phyloP scores from a whole-genome alignment of 2,888 invertebrate species.

The Epinotia nisella region DNA sequence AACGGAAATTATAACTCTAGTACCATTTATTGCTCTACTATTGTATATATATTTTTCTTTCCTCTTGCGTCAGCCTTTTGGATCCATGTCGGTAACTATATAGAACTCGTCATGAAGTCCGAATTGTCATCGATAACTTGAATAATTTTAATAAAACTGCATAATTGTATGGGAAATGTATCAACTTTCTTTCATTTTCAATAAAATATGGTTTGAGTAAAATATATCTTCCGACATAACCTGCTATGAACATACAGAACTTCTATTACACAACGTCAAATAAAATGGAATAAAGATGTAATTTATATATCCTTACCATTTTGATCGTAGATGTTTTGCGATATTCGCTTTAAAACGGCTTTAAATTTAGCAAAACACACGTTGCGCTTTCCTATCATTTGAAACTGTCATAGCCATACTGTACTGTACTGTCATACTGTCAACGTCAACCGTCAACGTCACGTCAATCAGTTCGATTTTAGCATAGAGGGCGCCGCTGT shows the following conservation, averaged over 20 bases:
- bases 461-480: too few species aligned
- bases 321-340: neutral
- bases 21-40: too few species aligned
- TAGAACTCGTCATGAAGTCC: neutral
- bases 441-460: neutral
- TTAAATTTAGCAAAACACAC: conserved; percentile 16
- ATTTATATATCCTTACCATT: conserved; percentile 30
- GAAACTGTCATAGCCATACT: neutral
- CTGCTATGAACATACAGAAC: neutral
- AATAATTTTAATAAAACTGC: neutral
- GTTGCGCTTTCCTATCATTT: conserved; percentile 20
- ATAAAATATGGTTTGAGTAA: neutral
- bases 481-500: too few species aligned
- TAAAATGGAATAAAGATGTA: neutral
- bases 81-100: neutral
- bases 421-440: conserved; percentile 3
- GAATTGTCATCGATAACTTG: neutral
- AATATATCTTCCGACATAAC: conserved; percentile 24
- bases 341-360: neutral
- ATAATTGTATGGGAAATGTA: neutral
- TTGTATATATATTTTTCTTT: too few species aligned
- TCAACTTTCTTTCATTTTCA: neutral
- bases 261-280: neutral
- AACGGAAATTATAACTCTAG: too few species aligned
- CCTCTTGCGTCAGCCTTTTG: conserved; percentile 24